Conservation (phyloP, 2,888 invertebrate species). For the Amphimallon solstitiale region DNA sequence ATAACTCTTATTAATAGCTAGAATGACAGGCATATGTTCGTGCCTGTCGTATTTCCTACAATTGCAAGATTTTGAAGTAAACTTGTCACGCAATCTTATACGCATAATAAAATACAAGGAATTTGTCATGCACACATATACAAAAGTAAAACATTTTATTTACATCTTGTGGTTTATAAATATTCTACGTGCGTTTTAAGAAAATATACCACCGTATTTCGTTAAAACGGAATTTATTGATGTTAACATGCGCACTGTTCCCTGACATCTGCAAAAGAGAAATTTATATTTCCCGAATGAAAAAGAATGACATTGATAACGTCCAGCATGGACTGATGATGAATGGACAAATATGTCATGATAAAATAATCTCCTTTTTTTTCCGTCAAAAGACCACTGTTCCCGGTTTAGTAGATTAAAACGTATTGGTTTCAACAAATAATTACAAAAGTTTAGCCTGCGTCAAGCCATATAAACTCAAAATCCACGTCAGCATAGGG, state of each 20-base stretch:
- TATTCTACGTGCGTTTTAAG: no score
- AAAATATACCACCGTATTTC: neutral
- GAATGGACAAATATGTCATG: slow-evolving; percentile 18
- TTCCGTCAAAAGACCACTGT: slow-evolving; percentile 4
- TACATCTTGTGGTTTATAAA: neutral
- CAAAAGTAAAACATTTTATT: neutral
- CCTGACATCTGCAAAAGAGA: slow-evolving; percentile 8
- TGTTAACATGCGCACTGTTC: neutral
- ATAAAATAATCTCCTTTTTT: slow-evolving; percentile 25
- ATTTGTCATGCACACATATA: no score
- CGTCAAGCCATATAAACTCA: no score
- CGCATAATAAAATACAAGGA: no score
- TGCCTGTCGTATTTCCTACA: no score
- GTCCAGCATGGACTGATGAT: slow-evolving; percentile 19
- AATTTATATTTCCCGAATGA: slow-evolving; percentile 23
- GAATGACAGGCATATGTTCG: no score
- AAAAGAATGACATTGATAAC: slow-evolving; percentile 27
- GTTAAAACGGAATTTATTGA: neutral
- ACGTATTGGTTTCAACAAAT: neutral
- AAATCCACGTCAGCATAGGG: no score
- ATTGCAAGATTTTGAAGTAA: no score
- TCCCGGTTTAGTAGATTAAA: slow-evolving; percentile 12
- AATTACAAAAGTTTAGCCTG: no score
- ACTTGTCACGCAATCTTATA: no score
- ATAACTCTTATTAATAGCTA: no score